Evolutionary conservation across 37 sponge, comb jelly and placozoan genomes (phyloP).

Genomic region (Cladorhizidae sp.): DNA sequence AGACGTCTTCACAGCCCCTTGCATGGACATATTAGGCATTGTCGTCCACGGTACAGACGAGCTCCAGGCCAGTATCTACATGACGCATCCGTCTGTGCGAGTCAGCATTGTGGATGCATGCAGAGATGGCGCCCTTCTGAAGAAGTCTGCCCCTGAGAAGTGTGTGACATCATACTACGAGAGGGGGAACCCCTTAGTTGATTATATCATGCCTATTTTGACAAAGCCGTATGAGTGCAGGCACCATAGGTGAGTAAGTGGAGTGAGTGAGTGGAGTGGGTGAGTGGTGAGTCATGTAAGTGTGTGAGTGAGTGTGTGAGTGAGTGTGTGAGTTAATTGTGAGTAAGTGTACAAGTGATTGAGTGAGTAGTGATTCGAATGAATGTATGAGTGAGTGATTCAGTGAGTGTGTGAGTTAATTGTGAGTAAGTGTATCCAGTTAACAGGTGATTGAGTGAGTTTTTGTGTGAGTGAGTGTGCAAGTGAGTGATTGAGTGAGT

Average conservation of each 20-base stretch:
- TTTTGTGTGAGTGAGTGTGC: too few relatives aligned
- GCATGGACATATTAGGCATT: slow-evolving; percentile 36
- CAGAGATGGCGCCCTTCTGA: slow-evolving; percentile 19
- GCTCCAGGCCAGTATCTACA: slow-evolving; percentile 48
- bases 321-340: not conserved
- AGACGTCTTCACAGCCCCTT: not conserved
- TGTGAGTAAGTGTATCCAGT: too few relatives aligned
- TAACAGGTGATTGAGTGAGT: too few relatives aligned
- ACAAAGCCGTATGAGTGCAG: slow-evolving; percentile 59
- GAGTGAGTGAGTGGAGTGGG: slow-evolving; percentile 24
- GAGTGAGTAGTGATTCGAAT: too few relatives aligned
- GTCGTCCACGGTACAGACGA: slow-evolving; percentile 56
- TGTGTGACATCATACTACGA: slow-evolving; percentile 84
- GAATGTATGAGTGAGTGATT: too few relatives aligned
- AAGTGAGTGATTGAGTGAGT: too few relatives aligned
- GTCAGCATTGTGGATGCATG: slow-evolving; percentile 54
- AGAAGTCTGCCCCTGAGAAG: slow-evolving; percentile 52
- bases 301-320: slow-evolving; percentile 22
- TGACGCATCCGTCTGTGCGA: slow-evolving; percentile 70
- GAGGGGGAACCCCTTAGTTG: slow-evolving; percentile 64
- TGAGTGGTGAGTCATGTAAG: too few relatives aligned
- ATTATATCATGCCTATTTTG: slow-evolving; percentile 78
- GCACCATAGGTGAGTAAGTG: slow-evolving; percentile 15
- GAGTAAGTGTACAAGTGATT: too few relatives aligned
- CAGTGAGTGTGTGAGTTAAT: too few relatives aligned